Percentiles rank a stretch among this genome's conserved stretches.
Conservation (phyloP, 2,797 vertebrate species). For the Chloroceryle amazona region DNA sequence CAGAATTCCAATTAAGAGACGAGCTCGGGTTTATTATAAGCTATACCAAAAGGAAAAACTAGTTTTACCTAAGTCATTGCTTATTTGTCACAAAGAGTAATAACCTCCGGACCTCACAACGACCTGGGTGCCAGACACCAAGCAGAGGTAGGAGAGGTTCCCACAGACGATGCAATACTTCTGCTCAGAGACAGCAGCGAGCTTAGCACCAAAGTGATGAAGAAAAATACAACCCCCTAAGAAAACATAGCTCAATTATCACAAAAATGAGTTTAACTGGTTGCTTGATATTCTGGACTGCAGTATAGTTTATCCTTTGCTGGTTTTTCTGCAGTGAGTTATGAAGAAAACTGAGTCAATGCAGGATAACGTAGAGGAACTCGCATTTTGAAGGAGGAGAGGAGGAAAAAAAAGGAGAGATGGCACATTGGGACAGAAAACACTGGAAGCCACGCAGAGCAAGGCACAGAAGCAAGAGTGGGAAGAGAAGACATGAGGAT, state of each 20-base stretch:
- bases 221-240: not conserved
- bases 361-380: fast-evolving
- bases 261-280: fast-evolving
- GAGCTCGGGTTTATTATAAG: not conserved
- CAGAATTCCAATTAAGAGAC: conserved; percentile 47
- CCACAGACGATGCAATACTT: not conserved
- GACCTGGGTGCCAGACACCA: not conserved
- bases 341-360: not conserved
- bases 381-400: fast-evolving
- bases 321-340: not conserved
- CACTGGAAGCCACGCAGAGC: fast-evolving
- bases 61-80: not conserved
- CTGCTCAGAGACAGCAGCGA: fast-evolving
- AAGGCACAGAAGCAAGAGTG: not conserved
- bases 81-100: not conserved
- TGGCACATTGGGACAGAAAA: not conserved
- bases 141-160: conserved; percentile 6
- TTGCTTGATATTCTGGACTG: not conserved
- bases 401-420: not conserved
- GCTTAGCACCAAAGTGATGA: not conserved
- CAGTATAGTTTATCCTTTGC: not conserved
- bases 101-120: not conserved
- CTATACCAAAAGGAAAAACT: not conserved
- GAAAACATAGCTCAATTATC: not conserved
- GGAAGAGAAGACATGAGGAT: not conserved